Evolutionary conservation across 2,113 vertebrate genomes (phyloP), one percentile per base, ranked within the genome.

Genomic region (Chelonoidis abingdonii): DNA sequence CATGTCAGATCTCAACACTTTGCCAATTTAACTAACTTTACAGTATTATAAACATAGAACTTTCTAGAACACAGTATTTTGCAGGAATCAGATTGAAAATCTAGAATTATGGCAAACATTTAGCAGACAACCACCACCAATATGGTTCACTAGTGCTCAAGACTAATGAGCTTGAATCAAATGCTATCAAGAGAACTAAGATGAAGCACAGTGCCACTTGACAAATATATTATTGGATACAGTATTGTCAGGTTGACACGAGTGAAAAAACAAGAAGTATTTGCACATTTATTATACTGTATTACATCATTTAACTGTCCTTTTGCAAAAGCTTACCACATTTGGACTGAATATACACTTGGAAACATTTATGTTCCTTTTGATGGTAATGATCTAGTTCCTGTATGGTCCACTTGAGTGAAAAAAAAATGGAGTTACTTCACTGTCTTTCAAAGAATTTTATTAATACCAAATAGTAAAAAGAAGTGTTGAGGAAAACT

Each of bases 281-380:
- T 83, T 79, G 75, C 90, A 92, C 8, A 57, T 96, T 93, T 95
- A 91, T 86, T 91, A 57, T 52, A 94, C 91, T 92, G 87, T 91
- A 80, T 95, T 97, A 94, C 90, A 92, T 95, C 95, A 97, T 89
- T 75, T 88, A 89, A 89, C 56, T 93, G 85, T 65, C 93, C 86
- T 93, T 88, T 96, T 93, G 92, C 93, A 65, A 65, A 94, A 83
- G 92, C 95, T 96, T 95, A 94, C 93, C 96, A 96, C 91, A 93
- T 93, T 93, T 94, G 93, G 93, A 86, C 90, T 86, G 72, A 96
- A 97, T 95, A 94, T 94, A 95, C 94, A 95, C 94, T 96, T 96
- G 94, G 96, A 97, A 96, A 94, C 84, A 94, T 96, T 95, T 96
- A 97, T 94, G 94, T 97, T 52, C 96, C 96, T 97, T 96, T 93